Conservation (phyloP, 2,888 invertebrate genomes). For the Chesias legatella region DNA sequence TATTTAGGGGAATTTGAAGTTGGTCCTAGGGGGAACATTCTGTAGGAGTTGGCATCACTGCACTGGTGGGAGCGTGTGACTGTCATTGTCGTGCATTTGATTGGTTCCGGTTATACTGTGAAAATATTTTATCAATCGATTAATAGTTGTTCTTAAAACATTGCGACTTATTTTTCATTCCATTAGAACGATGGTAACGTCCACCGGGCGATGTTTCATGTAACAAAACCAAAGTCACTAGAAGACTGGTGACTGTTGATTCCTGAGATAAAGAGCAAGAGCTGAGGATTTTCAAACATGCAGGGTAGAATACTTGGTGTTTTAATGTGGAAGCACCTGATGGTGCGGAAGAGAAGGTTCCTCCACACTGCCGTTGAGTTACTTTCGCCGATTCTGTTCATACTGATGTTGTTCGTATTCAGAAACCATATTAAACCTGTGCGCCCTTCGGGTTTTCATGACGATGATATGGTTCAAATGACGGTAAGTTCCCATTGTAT, state of each 20-base stretch:
- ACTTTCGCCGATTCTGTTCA: constrained; percentile 2
- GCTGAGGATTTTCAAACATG: constrained; percentile 14
- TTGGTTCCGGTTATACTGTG: no score
- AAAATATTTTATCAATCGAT: no score
- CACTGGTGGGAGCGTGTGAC: no score
- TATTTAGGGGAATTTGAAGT: no score
- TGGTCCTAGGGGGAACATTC: no score
- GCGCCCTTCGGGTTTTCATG: background rate
- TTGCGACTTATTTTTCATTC: no score
- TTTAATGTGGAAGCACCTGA: constrained; percentile 50
- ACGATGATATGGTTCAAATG: constrained; percentile 8
- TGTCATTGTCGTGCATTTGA: no score
- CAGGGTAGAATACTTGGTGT: constrained; percentile 31
- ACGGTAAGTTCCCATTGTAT: constrained; percentile 11
- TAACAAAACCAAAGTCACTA: no score
- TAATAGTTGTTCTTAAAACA: no score
- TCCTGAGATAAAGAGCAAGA: background rate
- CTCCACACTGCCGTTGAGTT: constrained; percentile 7
- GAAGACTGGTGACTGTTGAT: background rate
- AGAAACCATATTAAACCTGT: background rate
- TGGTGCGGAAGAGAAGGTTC: constrained; percentile 38
- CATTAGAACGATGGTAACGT: no score
- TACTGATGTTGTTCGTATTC: background rate
- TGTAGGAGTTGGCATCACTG: no score
- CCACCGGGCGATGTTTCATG: no score